Conservation (phyloP, 2,888 invertebrate genomes). For the Ectobius pallidus region DNA sequence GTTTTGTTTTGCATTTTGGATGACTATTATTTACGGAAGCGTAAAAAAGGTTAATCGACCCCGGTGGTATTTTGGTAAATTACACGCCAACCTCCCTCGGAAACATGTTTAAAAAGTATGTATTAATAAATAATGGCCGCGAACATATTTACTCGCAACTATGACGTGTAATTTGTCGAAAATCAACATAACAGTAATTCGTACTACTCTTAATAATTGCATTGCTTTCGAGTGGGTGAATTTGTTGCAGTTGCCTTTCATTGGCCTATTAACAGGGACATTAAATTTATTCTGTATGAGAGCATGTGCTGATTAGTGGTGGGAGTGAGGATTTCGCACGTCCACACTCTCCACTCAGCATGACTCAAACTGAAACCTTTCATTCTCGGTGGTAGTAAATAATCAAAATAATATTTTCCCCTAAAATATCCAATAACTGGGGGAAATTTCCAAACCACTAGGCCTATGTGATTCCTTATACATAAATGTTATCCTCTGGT, state of each 20-base stretch:
- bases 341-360: no score
- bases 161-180: background rate
- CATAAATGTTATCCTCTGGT: no score
- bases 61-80: background rate
- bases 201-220: background rate
- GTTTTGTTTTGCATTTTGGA: background rate
- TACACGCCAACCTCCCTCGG: background rate
- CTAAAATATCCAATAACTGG: no score
- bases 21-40: background rate
- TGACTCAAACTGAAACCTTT: no score
- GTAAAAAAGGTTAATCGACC: background rate
- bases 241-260: background rate
- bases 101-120: background rate
- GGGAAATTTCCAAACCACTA: no score
- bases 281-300: no score
- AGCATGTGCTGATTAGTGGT: no score
- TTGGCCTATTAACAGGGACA: no score
- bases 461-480: no score
- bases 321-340: no score
- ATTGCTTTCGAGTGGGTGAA: background rate
- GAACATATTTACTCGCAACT: background rate
- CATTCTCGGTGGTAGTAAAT: no score
- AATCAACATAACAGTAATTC: background rate
- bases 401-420: no score
- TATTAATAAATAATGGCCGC: conserved; percentile 3